Evolutionary conservation across 2,797 vertebrate species (phyloP).

Genomic region (Sebastolobus alascanus): DNA sequence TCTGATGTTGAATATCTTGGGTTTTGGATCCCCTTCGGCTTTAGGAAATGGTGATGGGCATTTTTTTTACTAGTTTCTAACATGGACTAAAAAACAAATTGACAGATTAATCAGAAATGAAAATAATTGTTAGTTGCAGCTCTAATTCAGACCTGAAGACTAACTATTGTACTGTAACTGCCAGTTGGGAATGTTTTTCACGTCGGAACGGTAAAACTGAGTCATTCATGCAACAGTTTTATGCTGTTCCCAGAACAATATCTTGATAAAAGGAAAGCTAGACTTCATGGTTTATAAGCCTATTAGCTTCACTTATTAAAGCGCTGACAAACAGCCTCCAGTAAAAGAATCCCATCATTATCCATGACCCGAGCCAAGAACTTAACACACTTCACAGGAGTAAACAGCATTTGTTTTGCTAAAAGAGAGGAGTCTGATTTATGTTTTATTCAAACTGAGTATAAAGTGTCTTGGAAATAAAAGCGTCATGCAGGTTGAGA

Average conservation of each 20-base stretch:
- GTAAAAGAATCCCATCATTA: conserved; percentile 44
- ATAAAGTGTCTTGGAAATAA: conserved; percentile 34
- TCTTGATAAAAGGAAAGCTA: conserved; percentile 28
- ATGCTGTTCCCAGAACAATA: conserved; percentile 11
- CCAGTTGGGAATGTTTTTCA: background rate
- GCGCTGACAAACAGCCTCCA: conserved; percentile 42
- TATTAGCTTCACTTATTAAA: conserved; percentile 44
- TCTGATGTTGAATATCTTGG: background rate
- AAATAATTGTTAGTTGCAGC: background rate
- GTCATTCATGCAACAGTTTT: conserved; percentile 1
- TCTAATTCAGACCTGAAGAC: background rate
- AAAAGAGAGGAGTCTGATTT: conserved; percentile 32
- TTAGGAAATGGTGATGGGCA: background rate
- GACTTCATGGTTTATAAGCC: conserved; percentile 33
- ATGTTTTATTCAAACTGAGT: conserved; percentile 60
- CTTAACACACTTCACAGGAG: conserved; percentile 32
- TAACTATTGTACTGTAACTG: background rate
- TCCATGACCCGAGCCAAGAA: conserved; percentile 25
- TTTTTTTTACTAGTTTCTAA: background rate
- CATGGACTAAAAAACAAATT: background rate
- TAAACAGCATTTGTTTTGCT: conserved; percentile 46
- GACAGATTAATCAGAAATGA: background rate
- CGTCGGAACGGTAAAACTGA: background rate
- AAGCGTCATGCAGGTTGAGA: conserved; percentile 25
- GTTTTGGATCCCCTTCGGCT: background rate